Percentiles rank a stretch among this genome's conserved stretches.
phyloP scores from a whole-genome alignment of 1,140 invertebrate genomes.

The Druon quercuslanigerum region DNA sequence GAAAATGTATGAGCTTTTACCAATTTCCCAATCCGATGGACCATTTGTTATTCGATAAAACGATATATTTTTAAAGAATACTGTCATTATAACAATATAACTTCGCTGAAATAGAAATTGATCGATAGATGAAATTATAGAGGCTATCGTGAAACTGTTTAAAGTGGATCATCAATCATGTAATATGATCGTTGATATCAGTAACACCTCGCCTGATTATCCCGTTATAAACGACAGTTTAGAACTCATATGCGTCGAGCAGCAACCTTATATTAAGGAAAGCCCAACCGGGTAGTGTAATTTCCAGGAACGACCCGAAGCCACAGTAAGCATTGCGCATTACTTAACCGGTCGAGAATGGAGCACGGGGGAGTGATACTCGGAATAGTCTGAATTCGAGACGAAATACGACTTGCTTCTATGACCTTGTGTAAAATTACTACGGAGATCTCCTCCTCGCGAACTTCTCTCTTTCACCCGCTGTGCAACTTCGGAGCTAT shows the following conservation, averaged over 20 bases:
- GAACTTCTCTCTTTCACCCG: background rate
- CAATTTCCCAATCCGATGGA: too few species aligned
- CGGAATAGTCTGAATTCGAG: constrained; percentile 56
- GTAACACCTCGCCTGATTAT: constrained; percentile 8
- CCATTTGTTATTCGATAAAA: too few species aligned
- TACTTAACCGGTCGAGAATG: constrained; percentile 64
- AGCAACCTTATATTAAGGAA: constrained; percentile 54
- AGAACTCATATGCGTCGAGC: constrained; percentile 36
- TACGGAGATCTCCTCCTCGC: background rate
- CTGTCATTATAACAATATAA: background rate
- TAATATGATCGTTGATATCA: background rate
- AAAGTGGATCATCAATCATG: background rate
- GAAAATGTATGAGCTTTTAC: too few species aligned
- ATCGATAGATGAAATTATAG: background rate
- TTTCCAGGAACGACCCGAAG: constrained; percentile 59
- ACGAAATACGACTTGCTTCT: constrained; percentile 58
- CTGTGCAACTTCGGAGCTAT: background rate
- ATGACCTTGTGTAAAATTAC: constrained; percentile 46
- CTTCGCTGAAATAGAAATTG: background rate
- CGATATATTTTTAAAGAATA: background rate
- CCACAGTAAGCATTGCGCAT: constrained; percentile 63
- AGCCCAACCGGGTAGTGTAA: constrained; percentile 57
- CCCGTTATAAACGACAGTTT: constrained; percentile 42
- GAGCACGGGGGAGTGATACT: constrained; percentile 60
- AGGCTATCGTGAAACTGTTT: background rate